A percentile compares a stretch with the other conserved stretches of the same genome.
Evolutionary conservation across 2,888 invertebrate genomes (phyloP).

Genomic region (Micoletzkya japonica): DNA sequence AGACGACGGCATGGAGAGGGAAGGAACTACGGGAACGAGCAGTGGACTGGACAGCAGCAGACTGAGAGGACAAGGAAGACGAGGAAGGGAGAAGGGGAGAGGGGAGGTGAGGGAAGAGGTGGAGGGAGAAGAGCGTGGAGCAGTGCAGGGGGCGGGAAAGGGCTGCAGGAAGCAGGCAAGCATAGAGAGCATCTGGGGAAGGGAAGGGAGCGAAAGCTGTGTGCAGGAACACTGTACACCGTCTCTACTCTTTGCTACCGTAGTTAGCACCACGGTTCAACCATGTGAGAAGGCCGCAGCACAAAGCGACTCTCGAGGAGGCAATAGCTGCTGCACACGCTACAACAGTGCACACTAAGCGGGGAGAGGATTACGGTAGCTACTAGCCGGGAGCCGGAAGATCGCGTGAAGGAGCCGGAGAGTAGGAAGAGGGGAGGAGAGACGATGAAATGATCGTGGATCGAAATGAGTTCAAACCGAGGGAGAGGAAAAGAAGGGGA

Average conservation of each 20-base stretch:
- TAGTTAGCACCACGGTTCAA: no score
- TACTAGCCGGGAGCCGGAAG: background rate
- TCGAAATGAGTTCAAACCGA: no score
- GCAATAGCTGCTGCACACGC: no score
- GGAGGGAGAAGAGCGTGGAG: slow-evolving; percentile 18
- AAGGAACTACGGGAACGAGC: background rate
- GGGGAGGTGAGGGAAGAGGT: background rate
- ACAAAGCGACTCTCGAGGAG: no score
- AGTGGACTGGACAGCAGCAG: background rate
- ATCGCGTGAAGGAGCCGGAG: background rate
- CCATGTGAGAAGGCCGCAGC: no score
- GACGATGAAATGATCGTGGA: no score
- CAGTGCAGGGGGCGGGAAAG: background rate
- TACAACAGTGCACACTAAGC: no score
- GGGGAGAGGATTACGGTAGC: slow-evolving; percentile 18
- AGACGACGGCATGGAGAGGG: slow-evolving; percentile 8
- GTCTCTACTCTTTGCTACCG: no score
- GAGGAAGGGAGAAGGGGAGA: slow-evolving; percentile 3
- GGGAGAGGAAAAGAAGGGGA: background rate
- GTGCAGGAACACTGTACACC: no score
- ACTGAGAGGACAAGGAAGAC: background rate
- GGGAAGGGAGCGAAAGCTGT: no score
- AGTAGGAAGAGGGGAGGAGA: no score
- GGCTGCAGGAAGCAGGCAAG: no score
- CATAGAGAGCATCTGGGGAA: slow-evolving; percentile 6